Evolutionary conservation across 2,113 vertebrate genomes (phyloP).

Genomic region (Neoarius graeffei): DNA sequence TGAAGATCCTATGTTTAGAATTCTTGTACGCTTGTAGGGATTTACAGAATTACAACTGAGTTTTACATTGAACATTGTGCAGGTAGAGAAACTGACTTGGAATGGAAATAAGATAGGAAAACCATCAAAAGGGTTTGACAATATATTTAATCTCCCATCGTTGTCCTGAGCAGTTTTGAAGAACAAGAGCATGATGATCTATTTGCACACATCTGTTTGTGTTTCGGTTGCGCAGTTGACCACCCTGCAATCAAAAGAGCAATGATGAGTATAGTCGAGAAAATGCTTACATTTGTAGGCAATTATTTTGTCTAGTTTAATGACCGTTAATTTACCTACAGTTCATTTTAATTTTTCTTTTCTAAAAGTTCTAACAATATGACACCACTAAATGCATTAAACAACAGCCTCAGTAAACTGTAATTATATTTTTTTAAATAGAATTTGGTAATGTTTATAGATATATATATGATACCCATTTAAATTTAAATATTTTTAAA

Average conservation of each 20-base stretch:
- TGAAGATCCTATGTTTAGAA: too few species aligned
- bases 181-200: conserved; percentile 48
- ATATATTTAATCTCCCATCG: conserved; percentile 69
- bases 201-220: conserved; percentile 71
- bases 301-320: too few species aligned
- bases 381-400: too few species aligned
- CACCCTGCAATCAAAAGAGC: conserved; percentile 56
- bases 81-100: neutral
- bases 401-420: too few species aligned
- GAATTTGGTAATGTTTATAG: neutral
- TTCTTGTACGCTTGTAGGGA: neutral
- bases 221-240: conserved; percentile 65
- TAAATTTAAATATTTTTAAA: too few species aligned
- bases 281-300: too few species aligned
- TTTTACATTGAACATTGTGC: neutral
- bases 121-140: conserved; percentile 54
- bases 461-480: too few species aligned
- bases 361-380: neutral
- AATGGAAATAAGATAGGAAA: neutral
- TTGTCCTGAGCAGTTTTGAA: conserved; percentile 67
- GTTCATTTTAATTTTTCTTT: too few species aligned
- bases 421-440: neutral
- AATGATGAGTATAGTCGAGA: neutral
- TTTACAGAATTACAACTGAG: neutral
- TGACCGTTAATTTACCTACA: too few species aligned